Conservation (phyloP, 1,140 invertebrate genomes). For the Cydia fagiglandana region DNA sequence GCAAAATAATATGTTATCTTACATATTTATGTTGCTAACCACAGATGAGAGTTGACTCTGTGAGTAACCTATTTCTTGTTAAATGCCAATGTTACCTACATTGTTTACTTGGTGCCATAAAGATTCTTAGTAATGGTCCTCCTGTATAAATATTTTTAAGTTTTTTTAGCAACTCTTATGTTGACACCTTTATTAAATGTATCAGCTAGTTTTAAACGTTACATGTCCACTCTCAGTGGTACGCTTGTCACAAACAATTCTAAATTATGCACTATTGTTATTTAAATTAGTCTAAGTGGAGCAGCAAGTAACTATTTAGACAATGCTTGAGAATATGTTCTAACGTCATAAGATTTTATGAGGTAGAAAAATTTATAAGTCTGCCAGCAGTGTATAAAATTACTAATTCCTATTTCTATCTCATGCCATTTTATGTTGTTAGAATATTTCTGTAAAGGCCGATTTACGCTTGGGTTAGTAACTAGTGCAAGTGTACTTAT, state of each 20-base stretch:
- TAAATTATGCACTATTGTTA: slow-evolving; percentile 9
- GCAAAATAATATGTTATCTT: slow-evolving; percentile 27
- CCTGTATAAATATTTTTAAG: slow-evolving; percentile 45
- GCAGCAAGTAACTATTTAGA: slow-evolving; percentile 21
- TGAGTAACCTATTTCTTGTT: slow-evolving; percentile 36
- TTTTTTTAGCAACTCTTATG: slow-evolving; percentile 31
- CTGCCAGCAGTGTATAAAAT: slow-evolving; percentile 8
- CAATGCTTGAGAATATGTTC: slow-evolving; percentile 7
- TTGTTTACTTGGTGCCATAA: slow-evolving; percentile 53
- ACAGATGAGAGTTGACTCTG: slow-evolving; percentile 34
- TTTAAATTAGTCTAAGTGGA: slow-evolving; percentile 14
- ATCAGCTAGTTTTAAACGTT: slow-evolving; percentile 15
- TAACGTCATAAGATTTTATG: slow-evolving; percentile 15
- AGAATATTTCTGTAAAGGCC: not conserved
- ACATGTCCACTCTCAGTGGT: slow-evolving; percentile 6
- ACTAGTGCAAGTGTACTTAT: not conserved
- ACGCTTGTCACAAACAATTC: slow-evolving; percentile 15
- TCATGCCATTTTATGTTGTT: not conserved
- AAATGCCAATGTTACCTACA: slow-evolving; percentile 33
- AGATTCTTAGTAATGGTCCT: slow-evolving; percentile 41
- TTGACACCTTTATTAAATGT: slow-evolving; percentile 30
- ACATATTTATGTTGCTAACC: slow-evolving; percentile 17
- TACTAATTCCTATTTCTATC: slow-evolving; percentile 6
- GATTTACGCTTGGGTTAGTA: not conserved
- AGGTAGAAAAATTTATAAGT: not conserved